phyloP scores from a whole-genome alignment of 2,113 vertebrate species.

The Eubucco bourcierii region DNA sequence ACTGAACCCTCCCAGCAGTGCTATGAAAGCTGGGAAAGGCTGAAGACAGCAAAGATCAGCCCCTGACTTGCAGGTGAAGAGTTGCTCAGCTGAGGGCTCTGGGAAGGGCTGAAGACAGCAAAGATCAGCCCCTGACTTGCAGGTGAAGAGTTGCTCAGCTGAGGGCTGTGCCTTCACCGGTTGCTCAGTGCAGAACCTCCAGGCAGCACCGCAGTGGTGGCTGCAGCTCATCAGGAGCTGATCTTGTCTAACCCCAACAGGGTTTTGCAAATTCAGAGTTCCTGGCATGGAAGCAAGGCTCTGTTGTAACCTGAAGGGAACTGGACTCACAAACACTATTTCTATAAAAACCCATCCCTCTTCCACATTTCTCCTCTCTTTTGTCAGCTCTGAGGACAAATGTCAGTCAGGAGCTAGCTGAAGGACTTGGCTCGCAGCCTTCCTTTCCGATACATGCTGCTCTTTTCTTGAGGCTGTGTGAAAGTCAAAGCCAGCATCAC shows the following conservation, averaged over 20 bases:
- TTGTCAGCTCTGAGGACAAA: not conserved
- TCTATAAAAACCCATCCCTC: slow-evolving; percentile 25
- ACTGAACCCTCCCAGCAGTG: not conserved
- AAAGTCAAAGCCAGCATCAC: not conserved
- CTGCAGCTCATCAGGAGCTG: not conserved
- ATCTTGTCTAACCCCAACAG: not conserved
- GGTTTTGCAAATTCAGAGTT: slow-evolving; percentile 44
- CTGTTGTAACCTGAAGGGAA: not conserved
- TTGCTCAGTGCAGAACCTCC: not conserved
- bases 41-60: not conserved
- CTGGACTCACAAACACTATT: not conserved
- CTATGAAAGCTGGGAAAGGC: not conserved
- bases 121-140: not conserved
- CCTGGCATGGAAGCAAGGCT: not conserved
- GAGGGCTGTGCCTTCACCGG: not conserved
- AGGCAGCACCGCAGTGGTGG: not conserved
- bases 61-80: not conserved
- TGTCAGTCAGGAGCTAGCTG: not conserved
- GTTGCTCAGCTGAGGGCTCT: not conserved
- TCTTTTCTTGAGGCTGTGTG: not conserved
- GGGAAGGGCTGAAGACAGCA: not conserved
- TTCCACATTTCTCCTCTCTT: not conserved
- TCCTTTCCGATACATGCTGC: not conserved
- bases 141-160: not conserved
- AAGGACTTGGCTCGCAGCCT: not conserved